Evolutionary conservation across 2,113 vertebrate species (phyloP), one percentile per base, ranked within the genome.

Genomic region (Poecilia latipinna): DNA sequence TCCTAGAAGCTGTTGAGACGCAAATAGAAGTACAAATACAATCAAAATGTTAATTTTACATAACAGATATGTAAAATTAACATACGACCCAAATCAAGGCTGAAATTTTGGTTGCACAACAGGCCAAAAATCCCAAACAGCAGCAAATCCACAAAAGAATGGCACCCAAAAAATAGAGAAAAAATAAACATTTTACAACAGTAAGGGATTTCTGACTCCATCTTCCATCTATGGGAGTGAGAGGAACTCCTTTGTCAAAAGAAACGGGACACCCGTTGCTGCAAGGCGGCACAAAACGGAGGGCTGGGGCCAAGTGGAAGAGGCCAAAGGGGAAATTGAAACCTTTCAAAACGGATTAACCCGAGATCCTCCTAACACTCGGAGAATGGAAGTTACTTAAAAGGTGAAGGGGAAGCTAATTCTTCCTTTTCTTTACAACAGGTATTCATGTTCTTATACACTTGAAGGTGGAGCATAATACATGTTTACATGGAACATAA

Each of bases 241-340:
- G 42, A 57, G 22, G 65, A n/a, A n/a, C 65, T 15, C n/a, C 35
- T 17, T 15, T 15, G n/a, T 67, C 37, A 67, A 67, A 67, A 44
- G 65, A 67, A 67, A 67, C 37, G 8, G 6, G 37, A 42, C 5
- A 57, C 12, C 37, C 22, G 8, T 67, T 42, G 12, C 37, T 67
- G 65, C 65, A 44, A 42, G 64, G 67, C 37, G 39, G 66, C 42
- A 68, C 67, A 51, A 69, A 69, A 69, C 67, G 24, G 44, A 69
- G n/a, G 65, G 48, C 67, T 54, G 2, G 15, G 67, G 44, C 67
- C 44, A 69, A 69, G 31, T 42, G 19, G 65, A 67, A 54, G 44
- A 57, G n/a, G 28, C 67, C 44, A 54, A 22, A 19, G 44, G 67
- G 44, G 44, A 48, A 69, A 33, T 54, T 54, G 12, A 24, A 54